Percentiles rank a stretch among this genome's conserved stretches.
These are phyloP conservation scores for Ladona fulva DNA, from an alignment of 1,140 invertebrate genomes.

Conservation along the genomic window DNA sequence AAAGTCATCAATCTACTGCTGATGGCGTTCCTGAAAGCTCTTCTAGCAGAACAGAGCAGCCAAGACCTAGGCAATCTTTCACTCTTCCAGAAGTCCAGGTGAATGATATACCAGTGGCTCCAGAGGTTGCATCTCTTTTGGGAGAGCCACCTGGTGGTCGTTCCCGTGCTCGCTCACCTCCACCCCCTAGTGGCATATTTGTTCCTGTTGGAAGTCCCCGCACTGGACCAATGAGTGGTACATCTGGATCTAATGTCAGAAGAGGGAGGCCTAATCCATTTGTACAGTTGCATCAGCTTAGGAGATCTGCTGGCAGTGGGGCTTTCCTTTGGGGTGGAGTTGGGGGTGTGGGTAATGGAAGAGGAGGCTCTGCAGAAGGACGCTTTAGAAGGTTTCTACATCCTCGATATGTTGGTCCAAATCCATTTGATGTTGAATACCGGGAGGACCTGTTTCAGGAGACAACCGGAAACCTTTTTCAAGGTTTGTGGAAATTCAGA, in stretches of 20 bases:
- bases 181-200: neutral
- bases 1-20: too few species aligned
- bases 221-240: neutral
- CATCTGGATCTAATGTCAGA: neutral
- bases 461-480: conserved; percentile 29
- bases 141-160: conserved; percentile 9
- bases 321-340: conserved; percentile 14
- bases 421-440: conserved; percentile 33
- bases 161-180: conserved; percentile 23
- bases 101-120: conserved; percentile 45
- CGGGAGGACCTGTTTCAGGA: conserved; percentile 33
- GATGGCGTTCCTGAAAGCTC: neutral
- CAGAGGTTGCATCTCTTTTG: conserved; percentile 22
- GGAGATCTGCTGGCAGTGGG: conserved; percentile 15
- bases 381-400: conserved; percentile 32
- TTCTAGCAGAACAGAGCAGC: neutral
- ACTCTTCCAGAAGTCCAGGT: conserved; percentile 49
- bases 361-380: conserved; percentile 21
- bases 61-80: conserved; percentile 18
- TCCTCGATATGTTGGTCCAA: conserved; percentile 32
- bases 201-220: neutral
- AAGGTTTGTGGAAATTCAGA: neutral
- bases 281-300: conserved; percentile 1
- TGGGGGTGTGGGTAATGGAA: conserved; percentile 18
- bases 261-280: neutral